Conservation (phyloP, 1,140 invertebrate species). For the Maconellicoccus hirsutus region DNA sequence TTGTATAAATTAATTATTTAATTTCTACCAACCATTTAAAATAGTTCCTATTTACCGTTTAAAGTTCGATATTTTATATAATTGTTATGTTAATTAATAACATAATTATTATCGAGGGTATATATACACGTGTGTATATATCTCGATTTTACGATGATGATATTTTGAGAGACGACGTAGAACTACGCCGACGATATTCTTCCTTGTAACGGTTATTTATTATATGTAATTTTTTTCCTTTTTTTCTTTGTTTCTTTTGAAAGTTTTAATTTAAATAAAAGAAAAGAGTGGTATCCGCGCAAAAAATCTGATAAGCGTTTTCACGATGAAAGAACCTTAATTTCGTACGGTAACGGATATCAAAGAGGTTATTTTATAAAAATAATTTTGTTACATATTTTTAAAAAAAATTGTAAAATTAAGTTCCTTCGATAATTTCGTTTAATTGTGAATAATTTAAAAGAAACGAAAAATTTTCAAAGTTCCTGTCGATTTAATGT, state of each 20-base stretch:
- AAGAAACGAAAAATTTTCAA: slow-evolving; percentile 19
- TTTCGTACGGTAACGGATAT: background rate
- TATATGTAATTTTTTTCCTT: slow-evolving; percentile 11
- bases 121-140: no score
- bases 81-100: background rate
- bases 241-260: slow-evolving; percentile 1
- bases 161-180: no score
- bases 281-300: background rate
- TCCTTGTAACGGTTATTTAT: slow-evolving; percentile 19
- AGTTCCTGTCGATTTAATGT: slow-evolving; percentile 15
- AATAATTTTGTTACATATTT: slow-evolving; percentile 21
- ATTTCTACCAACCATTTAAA: slow-evolving; percentile 22
- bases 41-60: slow-evolving; percentile 18
- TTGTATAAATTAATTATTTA: background rate
- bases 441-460: background rate
- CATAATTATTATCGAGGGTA: slow-evolving; percentile 10
- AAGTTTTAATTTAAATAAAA: background rate
- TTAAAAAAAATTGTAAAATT: slow-evolving; percentile 17
- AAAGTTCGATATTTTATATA: slow-evolving; percentile 10
- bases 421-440: slow-evolving; percentile 17
- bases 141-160: background rate
- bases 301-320: background rate
- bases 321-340: no score
- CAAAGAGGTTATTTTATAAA: background rate
- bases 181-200: background rate